Evolutionary conservation across 2,113 vertebrate genomes (phyloP).

Genomic region (Bucco capensis): DNA sequence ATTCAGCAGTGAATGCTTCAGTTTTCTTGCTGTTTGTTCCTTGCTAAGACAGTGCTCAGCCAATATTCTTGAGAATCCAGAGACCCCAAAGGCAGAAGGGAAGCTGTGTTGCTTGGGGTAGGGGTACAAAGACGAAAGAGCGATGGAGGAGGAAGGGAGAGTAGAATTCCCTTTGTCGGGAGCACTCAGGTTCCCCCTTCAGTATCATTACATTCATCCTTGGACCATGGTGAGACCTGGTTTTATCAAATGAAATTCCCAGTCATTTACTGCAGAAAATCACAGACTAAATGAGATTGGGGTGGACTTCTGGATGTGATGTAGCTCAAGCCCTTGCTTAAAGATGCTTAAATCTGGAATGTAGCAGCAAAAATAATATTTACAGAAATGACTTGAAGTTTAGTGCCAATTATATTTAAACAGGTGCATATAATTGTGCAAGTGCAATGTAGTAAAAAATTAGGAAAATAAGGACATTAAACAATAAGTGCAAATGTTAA

Average conservation of each 20-base stretch:
- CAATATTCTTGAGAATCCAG: background rate
- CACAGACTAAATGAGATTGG: background rate
- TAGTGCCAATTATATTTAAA: no score
- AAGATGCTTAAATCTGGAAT: background rate
- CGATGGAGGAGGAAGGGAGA: background rate
- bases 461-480: background rate
- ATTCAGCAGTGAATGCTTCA: background rate
- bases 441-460: background rate
- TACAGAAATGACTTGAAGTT: background rate
- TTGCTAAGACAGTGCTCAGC: background rate
- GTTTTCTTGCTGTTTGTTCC: background rate
- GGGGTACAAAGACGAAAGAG: background rate
- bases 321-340: background rate
- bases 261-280: background rate
- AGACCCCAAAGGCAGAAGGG: background rate
- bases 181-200: background rate
- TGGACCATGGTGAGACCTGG: background rate
- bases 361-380: background rate
- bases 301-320: background rate
- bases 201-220: background rate
- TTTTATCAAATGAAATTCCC: background rate
- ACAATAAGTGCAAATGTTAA: background rate
- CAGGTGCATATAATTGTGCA: no score
- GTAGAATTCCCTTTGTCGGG: background rate
- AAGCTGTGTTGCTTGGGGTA: background rate